Evolutionary conservation across 1,140 invertebrate genomes (phyloP), one percentile per base, ranked within the genome.

Genomic region (Orchestia grillus): DNA sequence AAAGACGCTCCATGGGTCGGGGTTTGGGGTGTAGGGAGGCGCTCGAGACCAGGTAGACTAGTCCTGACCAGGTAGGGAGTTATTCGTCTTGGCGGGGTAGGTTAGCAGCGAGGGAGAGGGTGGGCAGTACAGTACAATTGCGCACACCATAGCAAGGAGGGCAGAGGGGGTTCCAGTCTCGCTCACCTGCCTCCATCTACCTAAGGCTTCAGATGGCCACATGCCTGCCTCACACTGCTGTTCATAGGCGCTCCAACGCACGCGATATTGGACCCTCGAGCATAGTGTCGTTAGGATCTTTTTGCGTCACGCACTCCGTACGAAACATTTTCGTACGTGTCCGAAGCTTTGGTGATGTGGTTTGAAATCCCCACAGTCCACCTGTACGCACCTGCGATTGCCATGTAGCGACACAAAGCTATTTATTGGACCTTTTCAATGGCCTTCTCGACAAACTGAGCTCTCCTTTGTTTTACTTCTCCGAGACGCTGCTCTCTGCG

Each of bases 21-120:
- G 92, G 92, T 45, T 44, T 45, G 92, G 92, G 92, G 92, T 11
- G 43, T n/a, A 40, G 92, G 92, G 92, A 94, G 92, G 92, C 44
- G 92, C 92, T 44, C 44, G 44, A 45, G 43, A 45, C 92, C 92
- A 94, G 92, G 92, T 94, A 94, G 92, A 94, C 92, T 94, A 94
- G 92, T 94, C 92, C 92, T 94, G 92, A 94, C 92, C 92, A 94
- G 92, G 92, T 94, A 94, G 92, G 92, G 92, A 94, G 92, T 94
- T 94, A 94, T 94, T 94, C 92, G 92, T 94, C 92, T 94, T 94
- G 92, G 92, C 40, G 44, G 92, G 92, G 92, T 45, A 42, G 92
- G 92, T 15, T 0, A 19, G 92, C 43, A 45, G 92, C 1, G 44
- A 40, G 44, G 43, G 43, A n/a, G 43, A 8, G 92, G 92, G 44